phyloP scores from a whole-genome alignment of 35 echinoderm and acorn worm species.

The Amphiura filiformis region DNA sequence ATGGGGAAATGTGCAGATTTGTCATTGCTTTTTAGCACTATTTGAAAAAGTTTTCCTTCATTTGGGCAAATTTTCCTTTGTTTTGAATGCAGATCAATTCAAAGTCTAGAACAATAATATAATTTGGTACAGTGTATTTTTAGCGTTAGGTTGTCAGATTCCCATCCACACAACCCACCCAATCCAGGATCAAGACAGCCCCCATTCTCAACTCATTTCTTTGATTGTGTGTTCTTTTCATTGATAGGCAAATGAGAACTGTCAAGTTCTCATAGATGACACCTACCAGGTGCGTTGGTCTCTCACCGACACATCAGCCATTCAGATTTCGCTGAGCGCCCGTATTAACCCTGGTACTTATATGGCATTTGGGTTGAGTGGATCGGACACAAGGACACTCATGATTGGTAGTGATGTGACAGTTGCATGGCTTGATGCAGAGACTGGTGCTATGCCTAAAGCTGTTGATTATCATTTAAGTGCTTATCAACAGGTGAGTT shows the following conservation, averaged over 20 bases:
- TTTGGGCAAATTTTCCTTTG: no score
- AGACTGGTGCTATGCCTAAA: not conserved
- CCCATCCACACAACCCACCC: no score
- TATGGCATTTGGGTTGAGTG: constrained; percentile 81
- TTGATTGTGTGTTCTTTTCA: no score
- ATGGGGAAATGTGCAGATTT: no score
- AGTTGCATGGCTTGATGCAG: constrained; percentile 9
- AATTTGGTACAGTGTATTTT: no score
- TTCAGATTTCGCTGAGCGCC: constrained; percentile 26
- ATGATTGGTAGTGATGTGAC: constrained; percentile 66
- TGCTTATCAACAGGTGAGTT: constrained; percentile 57
- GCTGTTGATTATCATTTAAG: constrained; percentile 29
- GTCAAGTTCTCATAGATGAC: constrained; percentile 42
- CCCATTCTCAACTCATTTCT: no score
- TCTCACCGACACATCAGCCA: not conserved
- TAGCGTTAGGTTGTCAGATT: no score
- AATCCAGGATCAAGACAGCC: no score
- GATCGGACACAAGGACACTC: constrained; percentile 31
- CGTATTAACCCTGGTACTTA: constrained; percentile 28
- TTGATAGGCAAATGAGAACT: constrained; percentile 47
- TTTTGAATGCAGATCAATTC: no score
- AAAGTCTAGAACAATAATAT: no score
- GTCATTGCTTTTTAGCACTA: no score
- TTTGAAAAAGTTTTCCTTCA: no score
- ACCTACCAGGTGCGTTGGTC: constrained; percentile 63